Evolutionary conservation across 2,888 invertebrate genomes (phyloP).

Genomic region (Campoletis raptor): DNA sequence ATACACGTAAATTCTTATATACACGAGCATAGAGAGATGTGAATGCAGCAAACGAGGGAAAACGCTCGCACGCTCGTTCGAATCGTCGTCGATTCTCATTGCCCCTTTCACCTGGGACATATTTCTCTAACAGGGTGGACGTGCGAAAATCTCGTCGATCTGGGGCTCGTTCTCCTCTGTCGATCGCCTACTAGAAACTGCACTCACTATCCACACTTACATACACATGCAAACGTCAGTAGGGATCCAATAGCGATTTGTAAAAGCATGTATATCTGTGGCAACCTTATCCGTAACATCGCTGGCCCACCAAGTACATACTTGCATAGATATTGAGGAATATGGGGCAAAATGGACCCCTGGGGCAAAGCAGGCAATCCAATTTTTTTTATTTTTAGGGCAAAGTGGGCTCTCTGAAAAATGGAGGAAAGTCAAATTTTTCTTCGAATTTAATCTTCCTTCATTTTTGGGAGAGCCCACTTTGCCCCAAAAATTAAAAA

Average conservation of each 20-base stretch:
- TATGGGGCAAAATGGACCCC: no score
- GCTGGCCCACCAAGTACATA: constrained; percentile 28
- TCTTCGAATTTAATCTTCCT: no score
- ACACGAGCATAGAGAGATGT: background rate
- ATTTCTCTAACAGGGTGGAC: constrained; percentile 62
- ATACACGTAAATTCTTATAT: constrained; percentile 3
- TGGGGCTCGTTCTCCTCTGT: constrained; percentile 41
- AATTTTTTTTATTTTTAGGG: no score
- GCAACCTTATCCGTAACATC: constrained; percentile 54
- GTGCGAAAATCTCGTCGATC: constrained; percentile 62
- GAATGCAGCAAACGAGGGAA: constrained; percentile 30
- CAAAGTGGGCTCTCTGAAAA: no score
- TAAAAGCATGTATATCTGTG: constrained; percentile 37
- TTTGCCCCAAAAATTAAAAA: no score
- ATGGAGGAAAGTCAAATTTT: no score
- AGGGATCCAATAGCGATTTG: constrained; percentile 63
- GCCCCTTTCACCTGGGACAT: constrained; percentile 60
- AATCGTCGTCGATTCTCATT: constrained; percentile 43
- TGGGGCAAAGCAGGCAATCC: no score
- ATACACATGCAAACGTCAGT: constrained; percentile 22
- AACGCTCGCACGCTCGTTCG: constrained; percentile 46
- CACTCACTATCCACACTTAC: constrained; percentile 1
- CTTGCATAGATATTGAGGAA: constrained; percentile 5
- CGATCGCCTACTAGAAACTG: constrained; percentile 25
- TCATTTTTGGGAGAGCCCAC: no score